phyloP scores from a whole-genome alignment of 1,140 invertebrate species.

The Agraylea sexmaculata region DNA sequence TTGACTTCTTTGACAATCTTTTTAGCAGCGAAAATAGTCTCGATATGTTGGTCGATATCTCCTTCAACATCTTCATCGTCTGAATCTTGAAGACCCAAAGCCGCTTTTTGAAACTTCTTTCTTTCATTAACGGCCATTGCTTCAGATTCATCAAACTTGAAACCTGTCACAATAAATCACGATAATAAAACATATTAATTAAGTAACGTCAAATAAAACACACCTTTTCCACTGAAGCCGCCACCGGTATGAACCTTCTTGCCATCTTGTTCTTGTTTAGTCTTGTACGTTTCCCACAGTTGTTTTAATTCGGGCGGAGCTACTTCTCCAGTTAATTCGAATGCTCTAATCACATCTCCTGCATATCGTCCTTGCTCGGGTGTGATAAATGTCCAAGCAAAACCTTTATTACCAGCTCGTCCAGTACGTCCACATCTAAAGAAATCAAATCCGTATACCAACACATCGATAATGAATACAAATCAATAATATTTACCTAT shows the following conservation, averaged over 20 bases:
- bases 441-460: background rate
- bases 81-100: conserved; percentile 87
- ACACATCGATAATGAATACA: background rate
- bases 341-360: conserved; percentile 84
- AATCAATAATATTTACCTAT: conserved; percentile 39
- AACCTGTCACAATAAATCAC: conserved; percentile 36
- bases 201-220: conserved; percentile 4
- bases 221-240: conserved; percentile 92
- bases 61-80: conserved; percentile 97
- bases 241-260: conserved; percentile 89
- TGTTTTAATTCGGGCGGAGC: conserved; percentile 65
- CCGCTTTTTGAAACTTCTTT: conserved; percentile 97
- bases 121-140: conserved; percentile 90
- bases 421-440: conserved; percentile 79
- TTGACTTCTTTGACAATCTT: conserved; percentile 89
- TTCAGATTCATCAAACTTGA: conserved; percentile 98
- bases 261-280: conserved; percentile 75
- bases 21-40: conserved; percentile 93
- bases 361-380: conserved; percentile 86
- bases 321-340: conserved; percentile 68
- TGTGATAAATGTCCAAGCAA: conserved; percentile 94
- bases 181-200: conserved; percentile 1
- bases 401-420: conserved; percentile 94
- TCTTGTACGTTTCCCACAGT: conserved; percentile 85
- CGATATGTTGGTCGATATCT: conserved; percentile 96